Evolutionary conservation across 2,113 vertebrate species (phyloP), one percentile per base, ranked within the genome.

Genomic region (Rhinolophus ferrumequinum): DNA sequence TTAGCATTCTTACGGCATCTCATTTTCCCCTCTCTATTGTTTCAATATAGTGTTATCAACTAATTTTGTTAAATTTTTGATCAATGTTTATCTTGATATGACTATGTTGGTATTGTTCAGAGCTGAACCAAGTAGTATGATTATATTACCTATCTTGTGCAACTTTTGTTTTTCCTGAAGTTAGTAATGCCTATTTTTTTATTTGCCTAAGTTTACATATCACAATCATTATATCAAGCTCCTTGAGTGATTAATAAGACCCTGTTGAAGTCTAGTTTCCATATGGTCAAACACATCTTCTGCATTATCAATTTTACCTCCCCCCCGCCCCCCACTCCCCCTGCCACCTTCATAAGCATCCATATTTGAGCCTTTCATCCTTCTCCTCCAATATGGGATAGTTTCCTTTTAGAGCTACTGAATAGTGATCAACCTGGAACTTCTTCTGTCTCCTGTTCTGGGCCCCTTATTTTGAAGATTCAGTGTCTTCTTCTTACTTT

Each of bases 41-140:
- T 24, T 93, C 35, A 95, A 75, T 86, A 38, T 24, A 30, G 72
- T 35, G 8, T 35, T 88, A 94, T 75, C 13, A 72, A 35, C 83
- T n/a, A 83, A 14, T 88, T 95, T 92, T 77, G 41, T 82, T 73
- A 33, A 87, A 70, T 90, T 64, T 83, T 44, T 94, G 22, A 58
- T 69, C 26, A 19, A 14, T n/a, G 47, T 89, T 97, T 69, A 54
- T 58, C n/a, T n/a, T 54, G 47, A 35, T 24, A 33, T 58, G 70
- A 62, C 4, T 58, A 54, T 35, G 18, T 58, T 66, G 50, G 8
- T n/a, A 11, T 24, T 73, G 24, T 73, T 95, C 15, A 67, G 60
- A 82, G 75, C 6, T 91, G 75, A 82, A 14, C 16, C 24, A 54
- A 77, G 60, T 75, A 72, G 41, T 26, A 93, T 66, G 84, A 64